phyloP scores from a whole-genome alignment of 2,113 vertebrate species.

The Rhynchomys soricoides region DNA sequence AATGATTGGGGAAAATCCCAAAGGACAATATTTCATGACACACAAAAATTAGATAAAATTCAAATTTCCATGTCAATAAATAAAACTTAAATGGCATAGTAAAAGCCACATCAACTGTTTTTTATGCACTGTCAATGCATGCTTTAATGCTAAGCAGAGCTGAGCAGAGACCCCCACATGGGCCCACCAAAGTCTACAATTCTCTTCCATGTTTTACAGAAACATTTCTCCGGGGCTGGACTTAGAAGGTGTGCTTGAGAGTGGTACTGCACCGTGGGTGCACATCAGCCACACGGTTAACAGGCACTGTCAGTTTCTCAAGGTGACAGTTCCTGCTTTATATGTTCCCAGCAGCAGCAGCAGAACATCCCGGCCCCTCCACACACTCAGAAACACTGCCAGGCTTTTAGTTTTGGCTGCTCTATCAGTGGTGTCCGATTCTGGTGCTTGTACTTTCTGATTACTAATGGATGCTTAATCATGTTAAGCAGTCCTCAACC shows the following conservation, averaged over 20 bases:
- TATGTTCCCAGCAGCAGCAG: not conserved
- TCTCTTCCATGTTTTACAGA: not conserved
- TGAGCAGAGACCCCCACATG: not conserved
- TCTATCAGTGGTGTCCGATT: not conserved
- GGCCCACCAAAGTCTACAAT: not conserved
- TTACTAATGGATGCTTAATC: not conserved
- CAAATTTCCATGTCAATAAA: not conserved
- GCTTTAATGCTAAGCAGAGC: not conserved
- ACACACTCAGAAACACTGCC: not conserved
- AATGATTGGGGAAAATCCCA: not conserved
- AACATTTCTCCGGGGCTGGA: not conserved
- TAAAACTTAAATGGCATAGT: not conserved
- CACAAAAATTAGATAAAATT: slow-evolving; percentile 3
- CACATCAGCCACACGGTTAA: not conserved
- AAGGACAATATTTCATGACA: slow-evolving; percentile 4
- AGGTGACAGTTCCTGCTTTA: not conserved
- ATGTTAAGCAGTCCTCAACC: not conserved
- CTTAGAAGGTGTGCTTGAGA: not conserved
- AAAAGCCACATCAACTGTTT: not conserved
- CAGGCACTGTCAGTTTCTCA: not conserved
- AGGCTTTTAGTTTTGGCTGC: not conserved
- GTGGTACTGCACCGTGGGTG: not conserved
- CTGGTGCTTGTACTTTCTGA: not conserved
- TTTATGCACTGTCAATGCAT: not conserved
- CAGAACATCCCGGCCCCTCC: not conserved